A percentile compares a stretch with the other conserved stretches of the same genome.
Conservation (phyloP, 1,140 invertebrate genomes). For the Cydia fagiglandana region DNA sequence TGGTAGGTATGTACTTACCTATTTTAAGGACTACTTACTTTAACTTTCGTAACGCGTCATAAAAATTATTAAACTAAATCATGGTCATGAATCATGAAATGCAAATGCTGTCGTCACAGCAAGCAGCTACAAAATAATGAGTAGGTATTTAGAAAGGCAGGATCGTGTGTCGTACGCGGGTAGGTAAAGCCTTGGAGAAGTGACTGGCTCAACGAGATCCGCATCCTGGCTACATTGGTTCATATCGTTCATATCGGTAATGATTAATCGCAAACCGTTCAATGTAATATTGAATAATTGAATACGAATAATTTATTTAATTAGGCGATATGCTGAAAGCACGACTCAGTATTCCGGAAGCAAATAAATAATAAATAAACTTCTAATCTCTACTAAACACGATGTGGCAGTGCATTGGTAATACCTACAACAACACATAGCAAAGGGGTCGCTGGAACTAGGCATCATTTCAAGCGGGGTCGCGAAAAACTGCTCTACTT, state of each 20-base stretch:
- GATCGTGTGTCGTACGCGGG: conserved; percentile 47
- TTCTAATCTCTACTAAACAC: not conserved
- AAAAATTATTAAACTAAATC: not conserved
- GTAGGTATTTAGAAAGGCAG: conserved; percentile 50
- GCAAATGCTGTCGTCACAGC: conserved; percentile 11
- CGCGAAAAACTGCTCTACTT: no score
- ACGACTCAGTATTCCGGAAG: not conserved
- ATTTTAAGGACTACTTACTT: no score
- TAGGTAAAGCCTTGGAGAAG: conserved; percentile 56
- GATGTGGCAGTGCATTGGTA: no score
- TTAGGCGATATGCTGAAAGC: not conserved
- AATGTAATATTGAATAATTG: not conserved
- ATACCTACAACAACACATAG: no score
- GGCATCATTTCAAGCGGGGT: no score
- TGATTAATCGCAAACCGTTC: conserved; percentile 19
- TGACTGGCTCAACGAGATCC: conserved; percentile 54
- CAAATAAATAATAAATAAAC: not conserved
- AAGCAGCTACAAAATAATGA: conserved; percentile 34
- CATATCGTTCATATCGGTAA: conserved; percentile 28
- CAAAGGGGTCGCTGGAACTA: no score
- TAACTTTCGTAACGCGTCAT: no score
- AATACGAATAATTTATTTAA: not conserved
- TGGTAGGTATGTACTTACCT: no score
- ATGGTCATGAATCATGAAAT: conserved; percentile 21
- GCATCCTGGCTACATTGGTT: conserved; percentile 47